A percentile compares a stretch with the other conserved stretches of the same genome.
Conservation (phyloP, 2,113 vertebrate genomes). For the Apus apus region DNA sequence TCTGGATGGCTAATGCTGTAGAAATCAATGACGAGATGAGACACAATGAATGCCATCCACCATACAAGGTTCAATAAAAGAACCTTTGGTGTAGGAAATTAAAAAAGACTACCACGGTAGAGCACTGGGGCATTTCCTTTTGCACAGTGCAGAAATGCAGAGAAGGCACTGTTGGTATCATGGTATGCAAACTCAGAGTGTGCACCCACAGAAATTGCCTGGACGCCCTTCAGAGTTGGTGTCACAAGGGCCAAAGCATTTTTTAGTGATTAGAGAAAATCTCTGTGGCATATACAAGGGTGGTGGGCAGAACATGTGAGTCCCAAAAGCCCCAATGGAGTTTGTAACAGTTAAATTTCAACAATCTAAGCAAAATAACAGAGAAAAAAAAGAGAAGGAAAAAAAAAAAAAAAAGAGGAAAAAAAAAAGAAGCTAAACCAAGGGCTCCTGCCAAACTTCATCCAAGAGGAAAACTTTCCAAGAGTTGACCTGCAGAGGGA, state of each 20-base stretch:
- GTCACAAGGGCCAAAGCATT: background rate
- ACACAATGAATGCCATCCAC: background rate
- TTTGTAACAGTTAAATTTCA: background rate
- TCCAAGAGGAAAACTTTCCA: background rate
- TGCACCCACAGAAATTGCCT: background rate
- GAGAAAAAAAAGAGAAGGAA: background rate
- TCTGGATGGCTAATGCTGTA: background rate
- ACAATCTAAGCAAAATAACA: background rate
- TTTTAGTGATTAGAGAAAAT: background rate
- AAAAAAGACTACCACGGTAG: background rate
- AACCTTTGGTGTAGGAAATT: background rate
- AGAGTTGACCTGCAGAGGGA: background rate
- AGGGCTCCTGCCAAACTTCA: background rate
- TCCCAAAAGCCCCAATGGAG: background rate
- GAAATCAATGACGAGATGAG: background rate
- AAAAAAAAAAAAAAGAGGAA: no score
- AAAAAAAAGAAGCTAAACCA: background rate
- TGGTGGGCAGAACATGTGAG: background rate
- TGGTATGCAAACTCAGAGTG: accelerated
- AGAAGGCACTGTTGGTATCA: background rate
- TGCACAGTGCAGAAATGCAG: background rate
- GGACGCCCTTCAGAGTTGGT: background rate
- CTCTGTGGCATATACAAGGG: background rate
- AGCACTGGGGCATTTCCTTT: background rate
- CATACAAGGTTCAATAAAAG: background rate